A percentile compares a stretch with the other conserved stretches of the same genome.
Evolutionary conservation across 2,797 vertebrate species (phyloP).

Genomic region (Oryzias dopingdopingensis): DNA sequence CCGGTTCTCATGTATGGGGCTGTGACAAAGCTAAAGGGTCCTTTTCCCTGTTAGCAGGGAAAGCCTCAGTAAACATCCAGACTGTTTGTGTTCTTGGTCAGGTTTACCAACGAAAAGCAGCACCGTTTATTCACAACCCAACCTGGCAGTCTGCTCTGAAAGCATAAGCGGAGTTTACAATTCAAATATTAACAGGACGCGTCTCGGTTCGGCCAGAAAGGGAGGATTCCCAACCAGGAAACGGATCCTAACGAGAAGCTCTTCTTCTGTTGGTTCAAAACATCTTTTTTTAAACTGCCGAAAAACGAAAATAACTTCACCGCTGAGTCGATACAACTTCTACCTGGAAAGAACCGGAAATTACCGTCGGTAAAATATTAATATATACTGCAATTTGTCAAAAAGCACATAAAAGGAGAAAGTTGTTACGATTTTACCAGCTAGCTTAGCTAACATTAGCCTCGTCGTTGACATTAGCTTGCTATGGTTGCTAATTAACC

Average conservation of each 20-base stretch:
- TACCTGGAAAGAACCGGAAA: no score
- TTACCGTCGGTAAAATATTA: no score
- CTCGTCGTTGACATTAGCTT: slow-evolving; percentile 63
- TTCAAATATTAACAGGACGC: background rate
- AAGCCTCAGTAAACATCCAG: no score
- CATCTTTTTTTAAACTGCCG: slow-evolving; percentile 23
- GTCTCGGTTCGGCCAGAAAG: slow-evolving; percentile 5
- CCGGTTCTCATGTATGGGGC: no score
- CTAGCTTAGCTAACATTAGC: slow-evolving; percentile 52
- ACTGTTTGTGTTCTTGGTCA: no score
- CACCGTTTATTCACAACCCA: no score
- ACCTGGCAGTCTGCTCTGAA: background rate
- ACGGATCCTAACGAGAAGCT: slow-evolving; percentile 42
- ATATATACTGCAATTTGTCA: no score
- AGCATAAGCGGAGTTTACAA: background rate
- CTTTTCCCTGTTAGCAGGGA: no score
- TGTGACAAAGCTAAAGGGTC: no score
- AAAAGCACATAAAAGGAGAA: no score
- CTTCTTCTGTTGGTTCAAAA: slow-evolving; percentile 49
- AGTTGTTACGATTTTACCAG: slow-evolving; percentile 19
- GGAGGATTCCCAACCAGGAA: slow-evolving; percentile 64
- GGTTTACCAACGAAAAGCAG: no score
- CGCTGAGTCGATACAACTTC: slow-evolving; percentile 3
- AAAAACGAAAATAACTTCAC: slow-evolving; percentile 24
- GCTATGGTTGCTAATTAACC: slow-evolving; percentile 36